phyloP scores from a whole-genome alignment of 2,113 vertebrate species.

The Saiga tatarica region DNA sequence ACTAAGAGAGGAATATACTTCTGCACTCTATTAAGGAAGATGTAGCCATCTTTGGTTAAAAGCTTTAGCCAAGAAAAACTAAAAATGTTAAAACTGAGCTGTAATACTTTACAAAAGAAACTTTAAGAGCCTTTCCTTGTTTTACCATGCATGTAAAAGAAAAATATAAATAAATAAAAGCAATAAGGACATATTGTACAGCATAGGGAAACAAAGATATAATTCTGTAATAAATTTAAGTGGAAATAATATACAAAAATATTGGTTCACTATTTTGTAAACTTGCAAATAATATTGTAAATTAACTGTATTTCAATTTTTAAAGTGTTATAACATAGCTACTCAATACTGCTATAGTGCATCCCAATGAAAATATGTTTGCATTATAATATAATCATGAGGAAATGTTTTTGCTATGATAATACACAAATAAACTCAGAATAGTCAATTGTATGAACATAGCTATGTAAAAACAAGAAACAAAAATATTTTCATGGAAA shows the following conservation, averaged over 20 bases:
- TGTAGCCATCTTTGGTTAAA: background rate
- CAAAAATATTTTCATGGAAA: background rate
- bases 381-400: background rate
- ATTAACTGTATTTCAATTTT: background rate
- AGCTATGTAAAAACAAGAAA: background rate
- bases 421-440: background rate
- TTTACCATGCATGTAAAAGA: background rate
- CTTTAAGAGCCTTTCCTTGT: background rate
- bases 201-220: background rate
- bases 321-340: background rate
- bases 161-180: too few relatives aligned
- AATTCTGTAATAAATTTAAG: background rate
- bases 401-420: background rate
- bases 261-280: background rate
- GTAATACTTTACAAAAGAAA: background rate
- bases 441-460: background rate
- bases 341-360: too few relatives aligned
- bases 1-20: background rate
- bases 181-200: background rate
- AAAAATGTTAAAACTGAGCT: background rate
- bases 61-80: background rate
- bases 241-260: background rate
- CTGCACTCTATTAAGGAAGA: background rate
- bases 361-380: background rate
- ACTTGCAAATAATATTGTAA: background rate